Percentiles rank a stretch among this genome's conserved stretches.
Conservation (phyloP, 2,113 vertebrate genomes). For the Tetraodon nigroviridis region DNA sequence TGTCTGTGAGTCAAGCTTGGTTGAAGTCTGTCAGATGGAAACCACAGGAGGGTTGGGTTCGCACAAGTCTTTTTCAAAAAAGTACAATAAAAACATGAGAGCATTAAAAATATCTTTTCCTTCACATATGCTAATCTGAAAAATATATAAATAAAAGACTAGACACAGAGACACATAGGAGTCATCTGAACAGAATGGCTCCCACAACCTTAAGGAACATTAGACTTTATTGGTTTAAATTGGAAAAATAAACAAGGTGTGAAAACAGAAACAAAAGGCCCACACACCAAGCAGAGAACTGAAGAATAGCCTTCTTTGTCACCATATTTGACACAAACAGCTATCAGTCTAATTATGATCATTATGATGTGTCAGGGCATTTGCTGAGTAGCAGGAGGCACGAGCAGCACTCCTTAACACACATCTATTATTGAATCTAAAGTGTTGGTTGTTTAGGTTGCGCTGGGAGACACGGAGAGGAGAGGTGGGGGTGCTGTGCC, state of each 20-base stretch:
- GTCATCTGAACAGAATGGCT: no score
- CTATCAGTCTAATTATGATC: constrained; percentile 92
- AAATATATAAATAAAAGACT: no score
- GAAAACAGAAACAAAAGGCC: constrained; percentile 53
- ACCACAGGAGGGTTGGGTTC: constrained; percentile 54
- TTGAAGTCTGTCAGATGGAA: constrained; percentile 68
- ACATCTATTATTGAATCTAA: constrained; percentile 99
- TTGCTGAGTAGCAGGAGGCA: constrained; percentile 92
- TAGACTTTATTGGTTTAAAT: no score
- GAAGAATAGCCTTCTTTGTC: constrained; percentile 90
- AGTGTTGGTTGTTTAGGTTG: constrained; percentile 86
- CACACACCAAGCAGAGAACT: constrained; percentile 80
- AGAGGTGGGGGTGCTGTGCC: constrained; percentile 44
- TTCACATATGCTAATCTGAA: no score
- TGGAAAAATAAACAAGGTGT: constrained; percentile 20
- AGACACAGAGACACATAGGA: no score
- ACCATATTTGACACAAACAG: constrained; percentile 90
- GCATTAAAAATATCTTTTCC: no score
- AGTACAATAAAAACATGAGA: no score
- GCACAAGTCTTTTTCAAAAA: not conserved
- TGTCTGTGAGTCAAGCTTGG: constrained; percentile 65
- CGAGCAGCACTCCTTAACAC: constrained; percentile 85
- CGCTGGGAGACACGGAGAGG: constrained; percentile 75
- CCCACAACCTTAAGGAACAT: no score
- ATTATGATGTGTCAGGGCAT: constrained; percentile 92